Evolutionary conservation across 2,888 invertebrate genomes (phyloP).

Genomic region (Corbicula japonica): DNA sequence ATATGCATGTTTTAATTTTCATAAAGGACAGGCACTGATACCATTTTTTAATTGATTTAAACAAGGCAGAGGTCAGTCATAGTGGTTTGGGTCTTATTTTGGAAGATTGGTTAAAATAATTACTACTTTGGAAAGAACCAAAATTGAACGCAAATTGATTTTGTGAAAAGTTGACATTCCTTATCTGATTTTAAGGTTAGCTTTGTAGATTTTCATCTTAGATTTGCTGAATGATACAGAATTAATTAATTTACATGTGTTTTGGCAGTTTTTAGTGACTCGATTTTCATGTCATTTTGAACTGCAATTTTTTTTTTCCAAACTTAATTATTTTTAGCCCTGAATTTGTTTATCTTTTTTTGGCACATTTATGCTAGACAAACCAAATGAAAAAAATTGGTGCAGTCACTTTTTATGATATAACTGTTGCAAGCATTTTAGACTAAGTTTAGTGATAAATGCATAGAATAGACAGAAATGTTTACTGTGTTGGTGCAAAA

Average conservation of each 20-base stretch:
- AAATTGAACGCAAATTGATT: slow-evolving; percentile 55
- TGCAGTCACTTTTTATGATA: too few species aligned
- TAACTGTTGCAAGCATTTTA: too few species aligned
- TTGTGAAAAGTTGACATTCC: slow-evolving; percentile 41
- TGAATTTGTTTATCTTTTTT: too few species aligned
- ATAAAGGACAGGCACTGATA: slow-evolving; percentile 20
- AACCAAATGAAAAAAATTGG: too few species aligned
- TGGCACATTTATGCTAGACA: too few species aligned
- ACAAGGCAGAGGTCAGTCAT: slow-evolving; percentile 49
- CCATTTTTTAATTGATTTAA: slow-evolving; percentile 55
- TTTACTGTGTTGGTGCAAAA: too few species aligned
- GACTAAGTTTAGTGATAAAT: too few species aligned
- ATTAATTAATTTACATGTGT: slow-evolving; percentile 13
- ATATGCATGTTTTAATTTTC: slow-evolving; percentile 29
- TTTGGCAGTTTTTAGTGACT: slow-evolving; percentile 4
- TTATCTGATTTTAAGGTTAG: slow-evolving; percentile 15
- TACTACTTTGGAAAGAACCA: slow-evolving; percentile 50
- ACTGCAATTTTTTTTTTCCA: too few species aligned
- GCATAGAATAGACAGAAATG: too few species aligned
- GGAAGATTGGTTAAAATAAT: slow-evolving; percentile 58
- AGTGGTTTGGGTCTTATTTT: slow-evolving; percentile 41
- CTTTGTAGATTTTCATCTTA: background rate
- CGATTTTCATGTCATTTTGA: too few species aligned
- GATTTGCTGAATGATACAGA: background rate
- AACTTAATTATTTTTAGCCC: too few species aligned